A percentile compares a stretch with the other conserved stretches of the same genome.
Conservation (phyloP, 2,797 vertebrate species). For the Rhinophrynus dorsalis region DNA sequence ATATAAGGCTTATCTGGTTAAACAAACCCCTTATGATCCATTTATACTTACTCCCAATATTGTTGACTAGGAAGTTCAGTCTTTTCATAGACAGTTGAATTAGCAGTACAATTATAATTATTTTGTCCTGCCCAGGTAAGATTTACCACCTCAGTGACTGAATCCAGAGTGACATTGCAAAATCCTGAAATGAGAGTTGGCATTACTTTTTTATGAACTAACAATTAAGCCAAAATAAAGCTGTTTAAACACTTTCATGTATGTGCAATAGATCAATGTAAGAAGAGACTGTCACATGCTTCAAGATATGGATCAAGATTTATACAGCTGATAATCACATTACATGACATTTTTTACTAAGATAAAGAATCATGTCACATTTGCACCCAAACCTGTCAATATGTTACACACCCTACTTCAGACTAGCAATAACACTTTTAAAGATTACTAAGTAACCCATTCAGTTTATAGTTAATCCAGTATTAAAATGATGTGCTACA, state of each 20-base stretch:
- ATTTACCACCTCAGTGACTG: conserved; percentile 58
- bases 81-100: conserved; percentile 50
- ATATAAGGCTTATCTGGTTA: too few species aligned
- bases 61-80: conserved; percentile 85
- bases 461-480: background rate
- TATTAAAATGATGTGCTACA: background rate
- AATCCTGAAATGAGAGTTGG: conserved; percentile 52
- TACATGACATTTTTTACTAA: too few species aligned
- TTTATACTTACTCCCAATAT: conserved; percentile 90
- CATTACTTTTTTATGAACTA: too few species aligned
- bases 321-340: too few species aligned
- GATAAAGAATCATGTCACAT: too few species aligned
- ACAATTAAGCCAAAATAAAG: too few species aligned
- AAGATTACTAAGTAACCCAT: background rate
- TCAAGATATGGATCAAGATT: too few species aligned
- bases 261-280: too few species aligned
- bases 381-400: background rate
- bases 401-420: background rate
- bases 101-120: conserved; percentile 70
- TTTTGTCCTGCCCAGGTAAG: conserved; percentile 58
- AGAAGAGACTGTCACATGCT: too few species aligned
- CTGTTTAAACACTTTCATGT: too few species aligned
- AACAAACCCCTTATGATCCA: too few species aligned
- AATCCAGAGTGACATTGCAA: conserved; percentile 67
- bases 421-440: background rate